Evolutionary conservation across 2,113 vertebrate species (phyloP).

Genomic region (Falco punctatus): DNA sequence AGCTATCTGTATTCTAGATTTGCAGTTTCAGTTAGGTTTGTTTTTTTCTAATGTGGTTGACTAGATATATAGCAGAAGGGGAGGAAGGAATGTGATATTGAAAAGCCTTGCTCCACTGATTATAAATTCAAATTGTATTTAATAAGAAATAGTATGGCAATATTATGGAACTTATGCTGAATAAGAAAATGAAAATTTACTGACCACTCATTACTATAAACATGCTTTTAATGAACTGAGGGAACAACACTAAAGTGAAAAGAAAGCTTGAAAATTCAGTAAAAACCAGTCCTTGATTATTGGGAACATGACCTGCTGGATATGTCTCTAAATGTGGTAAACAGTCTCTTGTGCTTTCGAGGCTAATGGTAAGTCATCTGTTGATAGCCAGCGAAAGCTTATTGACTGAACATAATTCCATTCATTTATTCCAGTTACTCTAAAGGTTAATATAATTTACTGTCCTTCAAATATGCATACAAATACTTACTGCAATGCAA

Average conservation of each 20-base stretch:
- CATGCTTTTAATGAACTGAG: neutral
- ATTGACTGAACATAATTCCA: rapidly evolving
- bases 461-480: neutral
- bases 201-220: neutral
- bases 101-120: neutral
- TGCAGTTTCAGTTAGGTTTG: neutral
- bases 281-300: neutral
- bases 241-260: neutral
- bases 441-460: neutral
- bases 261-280: neutral
- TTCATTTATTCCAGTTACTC: neutral
- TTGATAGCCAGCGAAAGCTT: neutral
- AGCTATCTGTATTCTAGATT: neutral
- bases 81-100: neutral
- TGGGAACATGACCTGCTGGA: neutral
- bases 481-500: neutral
- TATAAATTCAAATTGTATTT: neutral
- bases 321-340: neutral
- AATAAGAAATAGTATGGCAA: neutral
- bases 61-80: neutral
- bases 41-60: neutral
- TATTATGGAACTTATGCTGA: neutral
- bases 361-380: neutral
- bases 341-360: neutral
- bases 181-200: neutral